Percentiles rank a stretch among this genome's conserved stretches.
Evolutionary conservation across 2,113 vertebrate species (phyloP).

Genomic region (Mesoclemmys tuberculata): DNA sequence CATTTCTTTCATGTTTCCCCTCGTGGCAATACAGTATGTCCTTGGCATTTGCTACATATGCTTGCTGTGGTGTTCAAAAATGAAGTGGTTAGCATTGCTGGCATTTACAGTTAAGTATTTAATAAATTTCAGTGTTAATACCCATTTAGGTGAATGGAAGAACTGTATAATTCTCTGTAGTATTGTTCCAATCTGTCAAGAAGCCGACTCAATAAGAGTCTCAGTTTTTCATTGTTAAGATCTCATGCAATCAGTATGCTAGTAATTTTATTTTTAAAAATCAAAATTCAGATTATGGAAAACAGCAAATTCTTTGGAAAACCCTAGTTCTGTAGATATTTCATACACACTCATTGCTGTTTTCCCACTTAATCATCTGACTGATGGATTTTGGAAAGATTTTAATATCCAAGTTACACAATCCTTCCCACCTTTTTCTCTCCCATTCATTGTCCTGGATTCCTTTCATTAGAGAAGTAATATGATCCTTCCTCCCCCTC

Average conservation of each 20-base stretch:
- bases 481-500: no score
- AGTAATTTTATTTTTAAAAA: neutral
- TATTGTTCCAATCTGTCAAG: neutral
- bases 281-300: neutral
- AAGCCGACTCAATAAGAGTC: neutral
- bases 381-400: neutral
- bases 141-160: slow-evolving; percentile 33
- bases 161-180: slow-evolving; percentile 21
- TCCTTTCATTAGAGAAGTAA: neutral
- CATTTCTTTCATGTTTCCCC: slow-evolving; percentile 37
- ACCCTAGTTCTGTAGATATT: neutral
- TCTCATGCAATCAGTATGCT: neutral
- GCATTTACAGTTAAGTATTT: slow-evolving; percentile 45
- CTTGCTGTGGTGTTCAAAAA: slow-evolving; percentile 64
- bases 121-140: slow-evolving; percentile 54
- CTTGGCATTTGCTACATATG: slow-evolving; percentile 64
- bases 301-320: neutral
- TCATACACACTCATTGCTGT: neutral
- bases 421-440: neutral
- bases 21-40: slow-evolving; percentile 70
- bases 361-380: neutral
- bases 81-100: slow-evolving; percentile 66
- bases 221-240: slow-evolving; percentile 7
- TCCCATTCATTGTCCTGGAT: neutral
- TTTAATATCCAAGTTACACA: neutral